phyloP scores from a whole-genome alignment of 2,888 invertebrate species.

The Pilophorus perplexus region DNA sequence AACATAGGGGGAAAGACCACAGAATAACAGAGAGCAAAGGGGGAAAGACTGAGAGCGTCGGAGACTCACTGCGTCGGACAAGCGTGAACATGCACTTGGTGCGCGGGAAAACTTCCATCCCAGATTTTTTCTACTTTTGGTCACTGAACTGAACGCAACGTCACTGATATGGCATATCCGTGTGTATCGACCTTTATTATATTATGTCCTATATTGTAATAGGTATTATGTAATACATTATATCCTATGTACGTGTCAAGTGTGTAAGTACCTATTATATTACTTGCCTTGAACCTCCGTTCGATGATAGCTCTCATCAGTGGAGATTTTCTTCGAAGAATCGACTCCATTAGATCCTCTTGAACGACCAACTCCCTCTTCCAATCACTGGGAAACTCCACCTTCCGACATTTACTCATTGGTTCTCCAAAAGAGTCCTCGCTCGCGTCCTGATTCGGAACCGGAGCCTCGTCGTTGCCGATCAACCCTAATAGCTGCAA shows the following conservation, averaged over 20 bases:
- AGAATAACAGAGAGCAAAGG: too few relatives aligned
- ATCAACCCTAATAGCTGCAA: conserved; percentile 35
- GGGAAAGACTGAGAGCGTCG: too few relatives aligned
- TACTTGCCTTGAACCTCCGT: conserved; percentile 46
- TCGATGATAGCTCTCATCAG: conserved; percentile 43
- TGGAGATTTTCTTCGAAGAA: conserved; percentile 43
- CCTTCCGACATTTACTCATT: not conserved
- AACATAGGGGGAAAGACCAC: too few relatives aligned
- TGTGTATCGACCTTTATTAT: too few relatives aligned
- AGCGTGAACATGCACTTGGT: not conserved
- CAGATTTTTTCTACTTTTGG: too few relatives aligned
- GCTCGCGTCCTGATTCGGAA: not conserved
- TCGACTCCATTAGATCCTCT: conserved; percentile 46
- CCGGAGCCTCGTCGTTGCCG: conserved; percentile 15
- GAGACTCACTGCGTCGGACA: not conserved
- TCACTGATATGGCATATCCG: too few relatives aligned
- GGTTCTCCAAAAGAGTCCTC: conserved; percentile 10
- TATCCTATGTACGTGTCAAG: too few relatives aligned
- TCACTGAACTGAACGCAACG: too few relatives aligned
- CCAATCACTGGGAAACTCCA: too few relatives aligned
- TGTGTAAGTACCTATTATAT: too few relatives aligned
- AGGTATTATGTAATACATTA: too few relatives aligned
- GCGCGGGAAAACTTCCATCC: conserved; percentile 47
- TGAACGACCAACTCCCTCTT: conserved; percentile 46
- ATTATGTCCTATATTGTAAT: too few relatives aligned